Base-by-base conservation (phyloP, 2,888 invertebrate genomes). In the Ophioninae sp. region DNA sequence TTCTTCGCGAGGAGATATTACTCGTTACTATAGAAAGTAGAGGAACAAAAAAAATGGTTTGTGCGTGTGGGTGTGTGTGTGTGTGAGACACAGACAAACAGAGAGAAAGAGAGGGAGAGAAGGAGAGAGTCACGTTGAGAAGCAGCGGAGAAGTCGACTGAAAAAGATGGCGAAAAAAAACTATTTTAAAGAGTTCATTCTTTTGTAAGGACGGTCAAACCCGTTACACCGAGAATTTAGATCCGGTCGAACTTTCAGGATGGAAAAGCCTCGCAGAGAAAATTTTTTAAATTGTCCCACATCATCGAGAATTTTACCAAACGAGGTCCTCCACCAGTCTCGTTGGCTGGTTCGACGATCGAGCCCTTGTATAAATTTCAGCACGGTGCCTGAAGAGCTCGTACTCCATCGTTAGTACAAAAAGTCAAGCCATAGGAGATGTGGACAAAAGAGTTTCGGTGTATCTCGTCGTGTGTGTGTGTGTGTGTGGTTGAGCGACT, bases 351-450 rank as follows among this genome's bases (percentile, higher is more conserved):
- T 30, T 44, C 56, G 41, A 67, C 41, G 59, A 65, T 75, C 61
- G 81, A 67, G 61, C 78, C 81, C 61, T 57, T 69, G 74, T 75
- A 79, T 65, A 82, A 81, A 78, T 81, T 81, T 72, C 78, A 74
- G 56, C 39, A 69, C 62, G 81, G 70, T 30, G 30, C 72, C 70
- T 44, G 69, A 70, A 73, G 56, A 56, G 59, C 41, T 10, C 57
- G 20, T 44, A 41, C 64, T 65, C 50, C 65, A 65, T 81, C 75
- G 81, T 81, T 75, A 68, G 75, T 64, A 50, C 61, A 44, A 73
- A 67, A 57, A 65, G 75, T 23, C 44, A 77, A 73, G 23, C 39
- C 20, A n/a, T 30, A 68, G 23, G 8, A 21, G 68, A 59, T 1
- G 39, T 30, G 70, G 70, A 70, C 37, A 70, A 59, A 68, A 44